These are phyloP conservation scores for Mongoloraphidia duomilia DNA, from an alignment of 2,888 invertebrate genomes.

Conservation along the genomic window DNA sequence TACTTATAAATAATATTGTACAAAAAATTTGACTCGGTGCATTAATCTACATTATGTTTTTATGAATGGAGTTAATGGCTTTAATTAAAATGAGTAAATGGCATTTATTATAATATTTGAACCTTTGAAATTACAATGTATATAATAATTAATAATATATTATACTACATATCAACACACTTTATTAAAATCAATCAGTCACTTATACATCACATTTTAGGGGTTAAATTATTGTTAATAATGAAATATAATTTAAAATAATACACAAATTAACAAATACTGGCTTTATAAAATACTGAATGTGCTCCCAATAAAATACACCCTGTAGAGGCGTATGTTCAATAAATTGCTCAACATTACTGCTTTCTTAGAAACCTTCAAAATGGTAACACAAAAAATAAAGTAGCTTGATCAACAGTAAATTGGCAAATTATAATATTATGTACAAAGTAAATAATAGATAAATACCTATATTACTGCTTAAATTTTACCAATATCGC, in stretches of 20 bases:
- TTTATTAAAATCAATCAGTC: not conserved
- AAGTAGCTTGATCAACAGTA: too few species aligned
- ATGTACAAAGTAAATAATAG: too few species aligned
- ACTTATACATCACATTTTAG: not conserved
- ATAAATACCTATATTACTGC: too few species aligned
- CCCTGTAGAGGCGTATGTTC: too few species aligned
- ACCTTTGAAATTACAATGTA: constrained; percentile 2
- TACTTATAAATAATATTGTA: constrained; percentile 3
- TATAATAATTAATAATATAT: constrained; percentile 1
- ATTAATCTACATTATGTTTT: constrained; percentile 1
- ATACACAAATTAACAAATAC: not conserved
- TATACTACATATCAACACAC: constrained; percentile 4
- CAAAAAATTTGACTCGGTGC: constrained; percentile 3
- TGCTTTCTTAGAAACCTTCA: not conserved
- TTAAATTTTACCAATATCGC: too few species aligned
- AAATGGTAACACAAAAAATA: too few species aligned
- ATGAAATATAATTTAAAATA: not conserved
- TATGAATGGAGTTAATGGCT: constrained; percentile 1
- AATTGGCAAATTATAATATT: too few species aligned
- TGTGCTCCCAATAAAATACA: not conserved
- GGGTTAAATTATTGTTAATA: not conserved
- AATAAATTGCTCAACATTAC: too few species aligned
- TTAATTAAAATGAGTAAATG: constrained; percentile 3
- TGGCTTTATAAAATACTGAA: not conserved
- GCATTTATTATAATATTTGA: constrained; percentile 1